Evolutionary conservation across 2,797 vertebrate genomes (phyloP).

Genomic region (Rhinella marina): DNA sequence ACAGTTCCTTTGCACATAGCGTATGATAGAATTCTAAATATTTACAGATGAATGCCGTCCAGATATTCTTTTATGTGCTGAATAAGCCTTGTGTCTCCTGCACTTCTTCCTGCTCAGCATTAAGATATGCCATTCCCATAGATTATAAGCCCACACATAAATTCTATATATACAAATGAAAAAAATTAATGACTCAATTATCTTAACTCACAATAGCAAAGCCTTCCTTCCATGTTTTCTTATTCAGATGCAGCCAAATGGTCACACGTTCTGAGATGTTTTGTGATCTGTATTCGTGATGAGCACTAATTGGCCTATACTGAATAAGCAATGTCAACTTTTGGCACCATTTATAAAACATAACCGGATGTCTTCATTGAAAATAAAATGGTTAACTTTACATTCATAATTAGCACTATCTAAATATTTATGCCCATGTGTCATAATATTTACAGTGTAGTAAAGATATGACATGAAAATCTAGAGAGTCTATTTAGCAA

Average conservation of each 20-base stretch:
- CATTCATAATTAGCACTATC: slow-evolving; percentile 50
- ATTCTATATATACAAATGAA: slow-evolving; percentile 35
- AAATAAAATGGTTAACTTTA: slow-evolving; percentile 32
- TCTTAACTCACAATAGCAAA: slow-evolving; percentile 33
- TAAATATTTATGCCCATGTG: slow-evolving; percentile 48
- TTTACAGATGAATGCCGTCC: slow-evolving; percentile 40
- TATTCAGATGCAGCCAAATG: neutral
- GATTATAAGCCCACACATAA: slow-evolving; percentile 59
- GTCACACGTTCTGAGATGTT: slow-evolving; percentile 5
- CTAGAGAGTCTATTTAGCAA: slow-evolving; percentile 41
- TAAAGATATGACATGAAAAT: slow-evolving; percentile 47
- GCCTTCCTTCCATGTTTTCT: neutral
- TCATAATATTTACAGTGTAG: slow-evolving; percentile 55
- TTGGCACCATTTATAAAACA: slow-evolving; percentile 50
- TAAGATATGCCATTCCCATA: slow-evolving; percentile 42
- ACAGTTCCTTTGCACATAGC: slow-evolving; percentile 25
- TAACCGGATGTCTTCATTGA: slow-evolving; percentile 39
- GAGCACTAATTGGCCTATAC: slow-evolving; percentile 39
- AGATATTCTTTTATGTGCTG: slow-evolving; percentile 53
- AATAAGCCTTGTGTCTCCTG: slow-evolving; percentile 49
- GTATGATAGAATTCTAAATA: slow-evolving; percentile 57
- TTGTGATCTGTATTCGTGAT: slow-evolving; percentile 35
- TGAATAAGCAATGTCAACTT: slow-evolving; percentile 40
- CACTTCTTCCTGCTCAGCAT: slow-evolving; percentile 49
- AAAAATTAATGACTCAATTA: slow-evolving; percentile 53